phyloP scores from a whole-genome alignment of 1,140 invertebrate species.

The Acromyrmex heyeri region DNA sequence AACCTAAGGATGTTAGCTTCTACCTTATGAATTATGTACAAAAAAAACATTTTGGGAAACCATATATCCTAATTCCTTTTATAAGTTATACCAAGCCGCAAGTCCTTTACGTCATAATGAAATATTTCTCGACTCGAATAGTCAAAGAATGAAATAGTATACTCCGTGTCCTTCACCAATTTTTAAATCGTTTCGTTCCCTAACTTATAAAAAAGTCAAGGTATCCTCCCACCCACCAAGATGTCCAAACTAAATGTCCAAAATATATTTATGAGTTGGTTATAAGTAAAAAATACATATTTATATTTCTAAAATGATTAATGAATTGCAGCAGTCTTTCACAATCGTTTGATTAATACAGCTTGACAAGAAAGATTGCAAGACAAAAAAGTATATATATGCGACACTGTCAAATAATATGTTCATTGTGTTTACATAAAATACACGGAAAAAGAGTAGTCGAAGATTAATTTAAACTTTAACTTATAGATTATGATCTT shows the following conservation, averaged over 20 bases:
- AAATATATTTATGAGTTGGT: constrained; percentile 15
- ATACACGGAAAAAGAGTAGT: not conserved
- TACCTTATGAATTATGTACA: not conserved
- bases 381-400: too few species aligned
- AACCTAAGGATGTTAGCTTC: not conserved
- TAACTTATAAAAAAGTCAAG: not conserved
- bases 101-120: not conserved
- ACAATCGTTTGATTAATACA: not conserved
- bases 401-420: not conserved
- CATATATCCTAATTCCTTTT: constrained; percentile 11
- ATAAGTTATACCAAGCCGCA: not conserved
- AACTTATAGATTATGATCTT: not conserved
- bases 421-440: not conserved
- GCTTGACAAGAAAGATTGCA: not conserved
- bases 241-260: not conserved
- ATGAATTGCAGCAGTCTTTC: not conserved
- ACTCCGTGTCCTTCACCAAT: not conserved
- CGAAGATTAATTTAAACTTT: not conserved
- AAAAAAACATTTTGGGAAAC: not conserved
- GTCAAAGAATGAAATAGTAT: not conserved
- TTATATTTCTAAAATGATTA: not conserved
- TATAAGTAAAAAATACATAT: constrained; percentile 18
- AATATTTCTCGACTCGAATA: not conserved
- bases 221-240: not conserved
- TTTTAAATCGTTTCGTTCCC: not conserved